Evolutionary conservation across 2,113 vertebrate species (phyloP).

Genomic region (Pituophis catenifer): DNA sequence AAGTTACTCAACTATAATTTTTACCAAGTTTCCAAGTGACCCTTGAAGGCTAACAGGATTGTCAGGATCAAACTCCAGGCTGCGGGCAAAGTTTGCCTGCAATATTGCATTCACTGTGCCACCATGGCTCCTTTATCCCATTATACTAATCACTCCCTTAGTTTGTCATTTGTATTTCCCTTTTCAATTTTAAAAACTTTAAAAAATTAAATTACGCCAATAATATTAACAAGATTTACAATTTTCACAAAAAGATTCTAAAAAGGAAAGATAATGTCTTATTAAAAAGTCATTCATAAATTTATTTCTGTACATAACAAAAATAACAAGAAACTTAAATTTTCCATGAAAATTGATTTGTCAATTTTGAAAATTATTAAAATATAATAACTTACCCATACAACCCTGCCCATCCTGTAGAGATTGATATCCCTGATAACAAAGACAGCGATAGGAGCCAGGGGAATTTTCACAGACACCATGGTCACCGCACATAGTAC

Average conservation of each 20-base stretch:
- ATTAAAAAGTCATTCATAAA: conserved; percentile 20
- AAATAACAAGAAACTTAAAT: neutral
- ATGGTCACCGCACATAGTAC: conserved; percentile 80
- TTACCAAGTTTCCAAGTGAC: neutral
- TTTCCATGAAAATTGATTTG: neutral
- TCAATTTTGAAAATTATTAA: neutral
- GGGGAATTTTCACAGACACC: conserved; percentile 91
- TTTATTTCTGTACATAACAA: neutral
- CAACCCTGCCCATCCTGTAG: conserved; percentile 80
- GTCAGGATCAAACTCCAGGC: neutral
- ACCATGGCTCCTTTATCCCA: neutral
- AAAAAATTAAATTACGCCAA: conserved; percentile 19
- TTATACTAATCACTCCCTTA: neutral
- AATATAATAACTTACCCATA: conserved; percentile 77
- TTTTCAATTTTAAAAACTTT: conserved; percentile 21
- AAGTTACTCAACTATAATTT: too few relatives aligned
- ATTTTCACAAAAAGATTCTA: conserved; percentile 23
- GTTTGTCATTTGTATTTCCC: neutral
- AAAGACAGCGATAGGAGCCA: conserved; percentile 90
- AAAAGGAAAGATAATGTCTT: conserved; percentile 20
- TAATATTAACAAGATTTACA: conserved; percentile 14
- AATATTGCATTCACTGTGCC: neutral
- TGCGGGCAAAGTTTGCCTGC: neutral
- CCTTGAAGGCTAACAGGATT: neutral
- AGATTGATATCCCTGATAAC: conserved; percentile 91